These are phyloP conservation scores for Holothuria leucospilota DNA, from an alignment of 53 echinoderm and acorn worm species.

Conservation along the genomic window DNA sequence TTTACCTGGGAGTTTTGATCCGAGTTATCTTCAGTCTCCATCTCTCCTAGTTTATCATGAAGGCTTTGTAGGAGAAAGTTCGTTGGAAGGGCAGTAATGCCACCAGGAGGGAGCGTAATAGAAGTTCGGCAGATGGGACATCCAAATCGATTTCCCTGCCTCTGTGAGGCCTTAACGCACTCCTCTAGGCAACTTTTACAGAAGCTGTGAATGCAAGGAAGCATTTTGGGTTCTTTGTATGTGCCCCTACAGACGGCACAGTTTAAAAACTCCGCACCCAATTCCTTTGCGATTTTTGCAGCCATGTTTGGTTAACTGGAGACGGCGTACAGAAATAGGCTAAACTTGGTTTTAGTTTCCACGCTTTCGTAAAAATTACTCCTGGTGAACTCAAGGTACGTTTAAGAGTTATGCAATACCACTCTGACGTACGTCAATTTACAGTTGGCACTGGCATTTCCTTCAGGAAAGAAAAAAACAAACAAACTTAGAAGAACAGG, in stretches of 20 bases:
- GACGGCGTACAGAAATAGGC: no score
- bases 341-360: no score
- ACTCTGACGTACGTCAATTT: no score
- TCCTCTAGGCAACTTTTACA: constrained; percentile 73
- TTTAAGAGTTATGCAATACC: no score
- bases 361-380: no score
- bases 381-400: no score
- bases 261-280: constrained; percentile 34
- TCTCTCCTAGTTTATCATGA: constrained; percentile 37
- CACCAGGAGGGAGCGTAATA: constrained; percentile 15
- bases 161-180: constrained; percentile 23
- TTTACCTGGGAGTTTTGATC: not conserved
- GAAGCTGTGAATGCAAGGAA: constrained; percentile 81
- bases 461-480: no score
- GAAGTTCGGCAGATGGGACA: constrained; percentile 30
- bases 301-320: not conserved
- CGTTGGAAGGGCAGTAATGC: constrained; percentile 17
- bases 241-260: constrained; percentile 35
- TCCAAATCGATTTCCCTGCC: constrained; percentile 19
- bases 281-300: constrained; percentile 18
- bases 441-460: no score
- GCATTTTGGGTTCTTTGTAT: constrained; percentile 69
- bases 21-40: not conserved
- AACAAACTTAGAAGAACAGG: no score
- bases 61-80: constrained; percentile 37